Evolutionary conservation across 2,888 invertebrate genomes (phyloP).

Genomic region (Drosophila kuntzei): DNA sequence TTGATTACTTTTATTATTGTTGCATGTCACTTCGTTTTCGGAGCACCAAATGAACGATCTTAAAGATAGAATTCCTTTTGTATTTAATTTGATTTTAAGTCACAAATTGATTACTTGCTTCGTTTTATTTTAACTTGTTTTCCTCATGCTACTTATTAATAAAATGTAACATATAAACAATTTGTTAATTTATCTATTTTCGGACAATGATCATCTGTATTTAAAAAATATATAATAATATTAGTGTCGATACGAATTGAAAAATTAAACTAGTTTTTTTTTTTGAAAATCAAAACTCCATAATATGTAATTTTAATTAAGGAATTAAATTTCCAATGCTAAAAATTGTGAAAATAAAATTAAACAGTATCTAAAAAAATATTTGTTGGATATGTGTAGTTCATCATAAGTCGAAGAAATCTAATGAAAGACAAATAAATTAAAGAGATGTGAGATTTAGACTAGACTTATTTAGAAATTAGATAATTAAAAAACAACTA

Average conservation of each 20-base stretch:
- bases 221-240: slow-evolving; percentile 25
- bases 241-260: slow-evolving; percentile 23
- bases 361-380: neutral
- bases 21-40: slow-evolving; percentile 70
- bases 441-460: neutral
- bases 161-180: slow-evolving; percentile 24
- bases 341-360: slow-evolving; percentile 22
- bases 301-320: slow-evolving; percentile 34
- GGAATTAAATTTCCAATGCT: slow-evolving; percentile 58
- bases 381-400: neutral
- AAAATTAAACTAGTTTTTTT: slow-evolving; percentile 36
- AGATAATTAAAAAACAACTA: slow-evolving; percentile 7
- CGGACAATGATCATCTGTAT: slow-evolving; percentile 29
- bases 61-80: slow-evolving; percentile 61
- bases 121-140: slow-evolving; percentile 39
- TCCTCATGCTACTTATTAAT: slow-evolving; percentile 4
- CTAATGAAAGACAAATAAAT: neutral
- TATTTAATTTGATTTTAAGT: slow-evolving; percentile 69
- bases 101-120: slow-evolving; percentile 32
- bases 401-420: neutral
- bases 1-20: slow-evolving; percentile 41
- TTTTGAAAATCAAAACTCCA: slow-evolving; percentile 30
- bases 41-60: slow-evolving; percentile 56
- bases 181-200: slow-evolving; percentile 47
- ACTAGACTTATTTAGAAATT: neutral